phyloP scores from a whole-genome alignment of 2,888 invertebrate species.

The Dryocosmus kuriphilus region DNA sequence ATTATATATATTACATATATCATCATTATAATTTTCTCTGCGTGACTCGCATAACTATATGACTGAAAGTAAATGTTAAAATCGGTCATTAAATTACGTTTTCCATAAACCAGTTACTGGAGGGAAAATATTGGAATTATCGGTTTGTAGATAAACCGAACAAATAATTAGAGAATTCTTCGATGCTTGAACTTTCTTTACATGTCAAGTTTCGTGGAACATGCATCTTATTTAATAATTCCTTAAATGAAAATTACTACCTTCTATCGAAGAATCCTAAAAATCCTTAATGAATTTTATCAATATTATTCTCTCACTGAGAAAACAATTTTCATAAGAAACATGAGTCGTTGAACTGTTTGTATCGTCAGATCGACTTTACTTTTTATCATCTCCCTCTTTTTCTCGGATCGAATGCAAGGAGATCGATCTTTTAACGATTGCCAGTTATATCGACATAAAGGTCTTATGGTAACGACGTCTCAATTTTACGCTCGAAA shows the following conservation, averaged over 20 bases:
- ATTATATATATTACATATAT: conserved; percentile 40
- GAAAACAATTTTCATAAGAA: neutral
- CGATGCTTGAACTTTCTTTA: conserved; percentile 11
- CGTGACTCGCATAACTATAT: conserved; percentile 33
- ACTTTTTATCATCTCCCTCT: neutral
- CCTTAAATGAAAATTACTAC: neutral
- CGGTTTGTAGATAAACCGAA: conserved; percentile 9
- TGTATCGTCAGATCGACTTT: neutral
- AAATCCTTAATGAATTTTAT: neutral
- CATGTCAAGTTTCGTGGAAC: neutral
- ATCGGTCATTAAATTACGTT: conserved; percentile 31
- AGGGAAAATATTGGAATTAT: conserved; percentile 6
- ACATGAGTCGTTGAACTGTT: neutral
- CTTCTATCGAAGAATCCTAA: neutral
- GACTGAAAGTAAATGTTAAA: conserved; percentile 33
- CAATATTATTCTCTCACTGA: neutral
- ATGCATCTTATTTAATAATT: neutral
- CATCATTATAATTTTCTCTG: conserved; percentile 37
- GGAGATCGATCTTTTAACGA: conserved; percentile 1
- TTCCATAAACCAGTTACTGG: conserved; percentile 24
- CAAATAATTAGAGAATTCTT: conserved; percentile 16
- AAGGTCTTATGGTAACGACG: conserved; percentile 14
- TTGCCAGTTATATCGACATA: neutral
- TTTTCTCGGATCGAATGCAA: neutral
- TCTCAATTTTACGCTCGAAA: conserved; percentile 31